These are phyloP conservation scores for Oreochromis grahami DNA, from an alignment of 2,797 vertebrate genomes.

Conservation along the genomic window DNA sequence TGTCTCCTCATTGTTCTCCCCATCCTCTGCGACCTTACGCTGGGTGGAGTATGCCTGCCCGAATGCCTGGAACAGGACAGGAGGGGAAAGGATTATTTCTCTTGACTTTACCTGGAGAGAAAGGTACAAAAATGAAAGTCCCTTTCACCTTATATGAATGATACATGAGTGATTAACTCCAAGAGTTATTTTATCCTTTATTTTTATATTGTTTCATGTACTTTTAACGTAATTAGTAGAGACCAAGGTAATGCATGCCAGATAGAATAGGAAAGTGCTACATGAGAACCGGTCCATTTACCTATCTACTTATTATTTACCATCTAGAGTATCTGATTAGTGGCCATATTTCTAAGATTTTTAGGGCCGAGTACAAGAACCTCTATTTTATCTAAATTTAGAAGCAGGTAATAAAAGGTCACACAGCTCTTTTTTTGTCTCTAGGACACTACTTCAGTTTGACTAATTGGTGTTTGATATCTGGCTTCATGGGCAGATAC, in stretches of 20 bases:
- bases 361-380: neutral
- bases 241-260: neutral
- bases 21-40: constrained; percentile 93
- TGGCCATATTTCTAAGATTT: neutral
- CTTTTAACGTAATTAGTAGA: neutral
- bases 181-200: neutral
- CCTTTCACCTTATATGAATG: neutral
- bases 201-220: neutral
- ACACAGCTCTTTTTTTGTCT: neutral
- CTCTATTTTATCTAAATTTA: neutral
- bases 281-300: neutral
- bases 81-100: neutral
- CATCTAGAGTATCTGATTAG: neutral
- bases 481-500: neutral
- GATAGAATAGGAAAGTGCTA: neutral
- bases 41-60: constrained; percentile 92
- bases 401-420: neutral
- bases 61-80: constrained; percentile 80
- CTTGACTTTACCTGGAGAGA: neutral
- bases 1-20: constrained; percentile 91
- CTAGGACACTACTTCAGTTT: neutral
- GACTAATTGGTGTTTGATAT: neutral
- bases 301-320: neutral
- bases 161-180: neutral
- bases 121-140: neutral